Evolutionary conservation across 2,113 vertebrate genomes (phyloP).

Genomic region (Pollachius pollachius): DNA sequence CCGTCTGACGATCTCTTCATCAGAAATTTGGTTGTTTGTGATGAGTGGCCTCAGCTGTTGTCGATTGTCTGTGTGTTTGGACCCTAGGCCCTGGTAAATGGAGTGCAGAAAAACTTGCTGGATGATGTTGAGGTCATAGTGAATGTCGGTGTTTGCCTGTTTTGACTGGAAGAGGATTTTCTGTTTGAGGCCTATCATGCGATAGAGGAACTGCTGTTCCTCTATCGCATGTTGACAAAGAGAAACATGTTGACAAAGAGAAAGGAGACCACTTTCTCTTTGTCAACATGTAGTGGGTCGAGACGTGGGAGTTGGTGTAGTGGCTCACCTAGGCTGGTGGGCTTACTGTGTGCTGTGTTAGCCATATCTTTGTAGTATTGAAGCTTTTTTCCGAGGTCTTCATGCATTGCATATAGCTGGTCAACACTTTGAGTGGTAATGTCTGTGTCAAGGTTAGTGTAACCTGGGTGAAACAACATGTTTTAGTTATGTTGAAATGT

Average conservation of each 20-base stretch:
- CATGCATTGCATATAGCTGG: too few species aligned
- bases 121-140: constrained; percentile 20
- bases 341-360: neutral
- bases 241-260: too few species aligned
- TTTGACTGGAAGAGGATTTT: too few species aligned
- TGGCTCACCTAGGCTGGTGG: neutral
- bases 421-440: neutral
- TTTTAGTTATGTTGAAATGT: too few species aligned
- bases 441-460: neutral
- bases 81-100: constrained; percentile 9
- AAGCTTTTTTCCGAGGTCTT: neutral
- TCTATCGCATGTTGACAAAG: too few species aligned
- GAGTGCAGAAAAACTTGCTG: constrained; percentile 25
- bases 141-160: too few species aligned
- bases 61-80: constrained; percentile 16
- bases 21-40: constrained; percentile 2
- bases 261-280: neutral
- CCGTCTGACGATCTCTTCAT: constrained; percentile 13
- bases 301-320: neutral
- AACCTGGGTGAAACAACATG: too few species aligned
- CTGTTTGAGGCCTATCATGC: too few species aligned
- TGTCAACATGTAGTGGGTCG: neutral
- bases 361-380: too few species aligned
- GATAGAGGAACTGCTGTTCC: too few species aligned
- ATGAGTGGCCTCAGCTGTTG: constrained; percentile 4